Base-by-base conservation (phyloP, 2,797 vertebrate species). In the Otolemur crassicaudatus region DNA sequence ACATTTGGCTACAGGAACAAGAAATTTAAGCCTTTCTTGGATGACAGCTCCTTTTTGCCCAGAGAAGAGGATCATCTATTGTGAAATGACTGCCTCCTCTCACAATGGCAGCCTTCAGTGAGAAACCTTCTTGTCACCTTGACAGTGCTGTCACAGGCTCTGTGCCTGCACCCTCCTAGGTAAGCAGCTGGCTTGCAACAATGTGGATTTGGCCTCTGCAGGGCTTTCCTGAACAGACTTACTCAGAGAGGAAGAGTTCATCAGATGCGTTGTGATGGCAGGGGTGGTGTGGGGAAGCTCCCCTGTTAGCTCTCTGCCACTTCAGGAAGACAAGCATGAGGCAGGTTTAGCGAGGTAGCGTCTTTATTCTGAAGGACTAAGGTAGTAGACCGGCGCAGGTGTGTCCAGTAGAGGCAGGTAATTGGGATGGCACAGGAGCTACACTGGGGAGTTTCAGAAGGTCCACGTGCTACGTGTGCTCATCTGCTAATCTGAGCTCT, bases 11-110 rank as follows among this genome's bases (percentile, higher is more conserved):
- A 61, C 22, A 85, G 53, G 19, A 63, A 95, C 46, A 81, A 90
- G 84, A 96, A 94, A 90, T 49, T 46, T 65, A 96, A 97, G 40
- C 90, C 94, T 88, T 97, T 90, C 86, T 94, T 95, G 94, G 94
- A 94, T 67, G 81, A 29, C 93, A 93, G 61, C 69, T 80, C 37
- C 75, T 60, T 69, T 96, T 60, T 83, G 75, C 49, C 58, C 84
- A n/a, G 94, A 92, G 86, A 94, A 75, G 67, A 94, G 75, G 63
- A 84, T 90, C 83, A 5, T 49, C 65, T 76, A 75, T 85, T 60
- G 53, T 87, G 43, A 83, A 91, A 87, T 34, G 29, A 65, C 83
- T 31, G 73, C 65, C 85, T 86, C 83, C 67, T 85, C 70, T 84
- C 31, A 86, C 85, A 80, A 53, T 53, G 79, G 76, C 85, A 46